Evolutionary conservation across 2,888 invertebrate species (phyloP).

Genomic region (Mesorhabditis sp.): DNA sequence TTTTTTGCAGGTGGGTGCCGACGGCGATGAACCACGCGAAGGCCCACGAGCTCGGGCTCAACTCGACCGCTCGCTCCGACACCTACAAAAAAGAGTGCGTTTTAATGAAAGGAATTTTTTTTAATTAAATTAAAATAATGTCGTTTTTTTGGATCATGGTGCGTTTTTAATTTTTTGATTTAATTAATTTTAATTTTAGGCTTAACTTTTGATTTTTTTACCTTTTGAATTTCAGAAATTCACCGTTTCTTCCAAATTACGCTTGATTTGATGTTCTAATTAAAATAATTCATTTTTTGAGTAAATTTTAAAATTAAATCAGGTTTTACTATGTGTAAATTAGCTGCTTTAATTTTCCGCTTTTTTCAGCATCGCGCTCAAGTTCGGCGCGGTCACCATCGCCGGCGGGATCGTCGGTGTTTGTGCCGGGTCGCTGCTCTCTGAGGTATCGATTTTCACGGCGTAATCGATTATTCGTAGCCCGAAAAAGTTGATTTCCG

Average conservation of each 20-base stretch:
- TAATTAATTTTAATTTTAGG: too few species aligned
- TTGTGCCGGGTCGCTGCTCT: slow-evolving; percentile 76
- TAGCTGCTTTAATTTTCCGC: too few species aligned
- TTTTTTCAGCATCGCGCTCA: slow-evolving; percentile 65
- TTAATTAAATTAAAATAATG: too few species aligned
- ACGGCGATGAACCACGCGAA: slow-evolving; percentile 41
- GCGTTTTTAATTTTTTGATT: too few species aligned
- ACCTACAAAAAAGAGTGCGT: slow-evolving; percentile 19
- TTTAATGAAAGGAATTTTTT: slow-evolving; percentile 6
- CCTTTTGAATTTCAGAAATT: too few species aligned
- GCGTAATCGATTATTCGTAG: neutral
- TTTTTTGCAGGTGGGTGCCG: slow-evolving; percentile 66
- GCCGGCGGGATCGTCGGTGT: slow-evolving; percentile 87
- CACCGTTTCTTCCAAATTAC: too few species aligned
- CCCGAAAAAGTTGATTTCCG: slow-evolving; percentile 10
- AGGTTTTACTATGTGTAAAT: too few species aligned
- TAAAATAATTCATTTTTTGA: too few species aligned
- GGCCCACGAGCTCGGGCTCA: slow-evolving; percentile 19
- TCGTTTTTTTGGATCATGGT: too few species aligned
- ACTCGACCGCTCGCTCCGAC: slow-evolving; percentile 14
- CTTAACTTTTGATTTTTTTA: too few species aligned
- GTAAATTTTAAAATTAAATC: too few species aligned
- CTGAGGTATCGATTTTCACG: slow-evolving; percentile 57
- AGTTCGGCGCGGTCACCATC: slow-evolving; percentile 91
- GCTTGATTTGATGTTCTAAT: too few species aligned